phyloP scores from a whole-genome alignment of 2,113 vertebrate species.

The Nestor notabilis region DNA sequence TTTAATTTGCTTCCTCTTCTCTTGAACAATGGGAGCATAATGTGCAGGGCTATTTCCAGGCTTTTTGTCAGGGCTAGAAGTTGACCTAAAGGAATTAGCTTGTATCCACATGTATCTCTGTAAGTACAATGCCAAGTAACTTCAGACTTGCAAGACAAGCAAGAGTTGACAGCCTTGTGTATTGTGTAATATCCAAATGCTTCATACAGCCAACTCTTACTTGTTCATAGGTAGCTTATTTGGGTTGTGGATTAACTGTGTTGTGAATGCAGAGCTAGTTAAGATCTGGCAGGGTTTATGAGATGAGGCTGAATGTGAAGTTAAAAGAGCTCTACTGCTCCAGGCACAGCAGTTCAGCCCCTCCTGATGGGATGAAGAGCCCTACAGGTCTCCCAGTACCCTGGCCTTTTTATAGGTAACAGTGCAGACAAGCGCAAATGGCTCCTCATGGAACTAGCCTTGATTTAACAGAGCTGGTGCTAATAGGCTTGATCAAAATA shows the following conservation, averaged over 20 bases:
- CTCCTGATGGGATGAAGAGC: neutral
- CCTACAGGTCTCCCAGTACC: too few relatives aligned
- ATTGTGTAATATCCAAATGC: neutral
- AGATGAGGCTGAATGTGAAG: neutral
- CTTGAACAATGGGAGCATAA: neutral
- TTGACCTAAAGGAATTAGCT: neutral
- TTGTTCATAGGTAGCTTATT: neutral
- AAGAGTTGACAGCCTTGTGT: neutral
- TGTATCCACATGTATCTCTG: neutral
- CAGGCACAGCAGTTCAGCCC: neutral
- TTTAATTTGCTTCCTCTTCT: neutral
- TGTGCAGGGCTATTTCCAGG: neutral
- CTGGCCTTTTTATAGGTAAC: fast-evolving
- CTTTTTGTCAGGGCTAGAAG: neutral
- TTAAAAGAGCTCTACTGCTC: neutral
- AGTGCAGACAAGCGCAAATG: neutral
- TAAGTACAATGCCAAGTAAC: neutral
- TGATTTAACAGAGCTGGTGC: neutral
- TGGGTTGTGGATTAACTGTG: neutral
- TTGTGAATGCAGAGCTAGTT: neutral
- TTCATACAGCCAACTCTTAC: neutral
- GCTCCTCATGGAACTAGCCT: neutral
- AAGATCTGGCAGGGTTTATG: neutral
- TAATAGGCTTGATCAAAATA: neutral
- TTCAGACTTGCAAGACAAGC: neutral